Evolutionary conservation across 2,113 vertebrate genomes (phyloP), one percentile per base, ranked within the genome.

Genomic region (Chlamydotis undulata): DNA sequence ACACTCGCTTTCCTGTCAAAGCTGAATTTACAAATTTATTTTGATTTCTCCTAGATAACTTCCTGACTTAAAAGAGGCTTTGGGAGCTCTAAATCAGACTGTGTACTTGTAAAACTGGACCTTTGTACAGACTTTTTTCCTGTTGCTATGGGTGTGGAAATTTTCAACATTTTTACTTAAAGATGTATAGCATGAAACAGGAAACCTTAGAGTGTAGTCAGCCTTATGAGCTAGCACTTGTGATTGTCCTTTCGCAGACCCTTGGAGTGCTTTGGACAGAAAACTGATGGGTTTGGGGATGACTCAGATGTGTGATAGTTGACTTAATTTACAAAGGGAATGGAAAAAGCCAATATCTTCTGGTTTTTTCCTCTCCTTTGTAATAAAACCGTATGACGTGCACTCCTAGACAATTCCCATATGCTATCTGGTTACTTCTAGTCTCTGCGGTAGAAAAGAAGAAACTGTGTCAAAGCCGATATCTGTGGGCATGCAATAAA

Each of bases 321-420:
- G 89, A 84, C 90, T 84, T 94, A 89, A 90, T 90, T 94, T 88
- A 11, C 86, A 86, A 87, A 88, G 33, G 64, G 88, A 95, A 90
- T 93, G 93, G 96, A 95, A 94, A 95, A 94, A 94, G 10, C 64
- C 87, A 55, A 16, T 81, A 52, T 89, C 26, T 89, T 86, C 64
- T 83, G 50, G 0, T 1, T 93, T 92, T 74, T 60, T 26, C 8
- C 69, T 92, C 41, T 92, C 77, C 81, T 91, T 95, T 95, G 89
- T 96, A 84, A 94, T 87, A 83, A 90, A 84, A 75, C 65, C 1
- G 4, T 77, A 60, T 78, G 93, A 81, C 33, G 12, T 89, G 76
- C n/a, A 8, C 64, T 89, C 56, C 13, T 83, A 82, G 86, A 84
- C 86, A 84, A 87, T 93, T 90, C 86, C 92, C 86, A 61, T 95